Conservation (phyloP, 2,113 vertebrate species). For the Phylloscopus trochilus region DNA sequence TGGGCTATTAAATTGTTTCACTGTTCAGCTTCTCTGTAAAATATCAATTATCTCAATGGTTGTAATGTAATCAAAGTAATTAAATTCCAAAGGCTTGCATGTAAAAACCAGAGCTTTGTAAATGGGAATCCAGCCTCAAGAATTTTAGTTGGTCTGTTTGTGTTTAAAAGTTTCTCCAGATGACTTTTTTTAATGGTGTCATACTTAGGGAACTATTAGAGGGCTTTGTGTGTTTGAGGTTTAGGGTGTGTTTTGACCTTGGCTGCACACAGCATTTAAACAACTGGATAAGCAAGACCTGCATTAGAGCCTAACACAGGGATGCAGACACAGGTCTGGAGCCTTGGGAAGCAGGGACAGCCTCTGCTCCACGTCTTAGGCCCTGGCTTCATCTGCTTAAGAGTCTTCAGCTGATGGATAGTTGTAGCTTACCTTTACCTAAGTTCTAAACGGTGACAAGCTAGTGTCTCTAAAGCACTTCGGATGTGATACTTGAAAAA, state of each 20-base stretch:
- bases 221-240: constrained; percentile 18
- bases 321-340: accelerated
- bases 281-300: not conserved
- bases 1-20: constrained; percentile 55
- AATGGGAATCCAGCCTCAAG: not conserved
- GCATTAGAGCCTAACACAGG: accelerated
- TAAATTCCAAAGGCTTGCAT: constrained; percentile 45
- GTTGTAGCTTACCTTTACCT: not conserved
- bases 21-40: constrained; percentile 54
- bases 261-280: not conserved
- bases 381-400: not conserved
- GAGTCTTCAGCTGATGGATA: not conserved
- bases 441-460: not conserved
- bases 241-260: constrained; percentile 22
- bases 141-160: constrained; percentile 2
- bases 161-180: constrained; percentile 36
- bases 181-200: not conserved
- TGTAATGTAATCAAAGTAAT: constrained; percentile 52
- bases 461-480: not conserved
- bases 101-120: constrained; percentile 19
- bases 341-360: not conserved
- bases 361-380: not conserved
- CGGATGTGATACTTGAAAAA: not conserved
- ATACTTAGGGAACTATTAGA: not conserved
- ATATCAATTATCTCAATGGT: constrained; percentile 57